Evolutionary conservation across 2,888 invertebrate genomes (phyloP).

Genomic region (Xylota sylvarum): DNA sequence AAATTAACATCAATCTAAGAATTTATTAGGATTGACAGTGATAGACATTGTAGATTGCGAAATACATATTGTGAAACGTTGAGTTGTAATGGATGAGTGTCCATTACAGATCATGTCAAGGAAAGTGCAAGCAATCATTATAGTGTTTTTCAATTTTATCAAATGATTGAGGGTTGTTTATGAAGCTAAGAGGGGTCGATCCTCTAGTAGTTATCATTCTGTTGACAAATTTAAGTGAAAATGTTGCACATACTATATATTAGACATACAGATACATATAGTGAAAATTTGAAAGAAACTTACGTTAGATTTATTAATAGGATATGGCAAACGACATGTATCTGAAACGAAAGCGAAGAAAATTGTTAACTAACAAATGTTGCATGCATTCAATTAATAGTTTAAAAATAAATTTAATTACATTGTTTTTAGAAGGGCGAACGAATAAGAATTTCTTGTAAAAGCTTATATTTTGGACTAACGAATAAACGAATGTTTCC

Average conservation of each 20-base stretch:
- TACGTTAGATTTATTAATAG: conserved; percentile 25
- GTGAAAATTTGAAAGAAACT: neutral
- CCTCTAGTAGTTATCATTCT: neutral
- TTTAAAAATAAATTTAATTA: too few species aligned
- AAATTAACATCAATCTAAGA: conserved; percentile 50
- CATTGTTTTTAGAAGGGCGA: too few species aligned
- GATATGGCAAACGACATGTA: conserved; percentile 38
- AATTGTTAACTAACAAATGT: neutral
- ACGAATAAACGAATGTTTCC: too few species aligned
- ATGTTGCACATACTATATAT: neutral
- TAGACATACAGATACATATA: neutral
- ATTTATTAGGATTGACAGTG: conserved; percentile 64
- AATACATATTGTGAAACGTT: conserved; percentile 1
- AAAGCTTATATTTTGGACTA: too few species aligned
- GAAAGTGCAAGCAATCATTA: conserved; percentile 33
- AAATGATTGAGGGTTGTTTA: neutral
- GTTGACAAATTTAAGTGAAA: neutral
- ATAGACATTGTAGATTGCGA: conserved; percentile 16
- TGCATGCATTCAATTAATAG: too few species aligned
- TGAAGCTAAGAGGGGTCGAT: neutral
- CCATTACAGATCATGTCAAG: conserved; percentile 12
- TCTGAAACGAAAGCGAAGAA: conserved; percentile 28
- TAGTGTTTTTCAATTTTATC: neutral
- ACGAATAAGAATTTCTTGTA: too few species aligned
- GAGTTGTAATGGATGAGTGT: conserved; percentile 1